Conservation (phyloP, 1,140 invertebrate species). For the Pararge aegeria region DNA sequence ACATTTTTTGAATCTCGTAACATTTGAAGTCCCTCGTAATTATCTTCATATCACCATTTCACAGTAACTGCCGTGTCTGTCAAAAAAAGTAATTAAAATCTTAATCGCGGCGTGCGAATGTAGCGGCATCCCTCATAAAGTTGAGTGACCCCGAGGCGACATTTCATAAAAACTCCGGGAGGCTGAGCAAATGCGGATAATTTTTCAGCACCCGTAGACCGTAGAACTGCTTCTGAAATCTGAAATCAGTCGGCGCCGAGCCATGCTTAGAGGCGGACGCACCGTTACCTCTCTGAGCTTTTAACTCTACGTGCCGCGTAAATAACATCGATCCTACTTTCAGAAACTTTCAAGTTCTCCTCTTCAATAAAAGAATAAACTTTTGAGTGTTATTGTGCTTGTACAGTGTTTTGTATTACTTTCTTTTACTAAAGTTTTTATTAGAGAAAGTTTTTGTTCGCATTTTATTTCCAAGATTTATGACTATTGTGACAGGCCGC, state of each 20-base stretch:
- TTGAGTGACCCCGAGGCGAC: conserved; percentile 55
- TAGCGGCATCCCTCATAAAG: conserved; percentile 45
- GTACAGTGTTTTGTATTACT: background rate
- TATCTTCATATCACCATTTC: background rate
- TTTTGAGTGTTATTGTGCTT: conserved; percentile 1
- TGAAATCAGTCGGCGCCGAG: conserved; percentile 48
- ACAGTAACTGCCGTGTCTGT: background rate
- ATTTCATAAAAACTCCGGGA: conserved; percentile 48
- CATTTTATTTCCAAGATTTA: background rate
- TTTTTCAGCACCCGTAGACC: conserved; percentile 44
- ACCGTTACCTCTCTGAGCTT: conserved; percentile 10
- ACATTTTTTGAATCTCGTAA: background rate
- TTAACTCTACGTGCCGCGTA: conserved; percentile 40
- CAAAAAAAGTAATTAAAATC: conserved; percentile 16
- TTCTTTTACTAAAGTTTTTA: background rate
- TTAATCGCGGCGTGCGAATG: conserved; percentile 27
- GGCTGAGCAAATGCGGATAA: conserved; percentile 41
- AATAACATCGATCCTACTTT: conserved; percentile 52
- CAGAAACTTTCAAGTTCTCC: conserved; percentile 6
- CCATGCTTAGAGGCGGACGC: conserved; percentile 33
- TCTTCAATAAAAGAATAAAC: background rate
- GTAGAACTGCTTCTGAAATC: conserved; percentile 6
- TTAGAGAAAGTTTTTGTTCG: background rate
- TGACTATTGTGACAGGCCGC: background rate
- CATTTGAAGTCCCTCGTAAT: background rate